Base-by-base conservation (phyloP, 2,797 vertebrate genomes). In the Spinus olivaceus region DNA sequence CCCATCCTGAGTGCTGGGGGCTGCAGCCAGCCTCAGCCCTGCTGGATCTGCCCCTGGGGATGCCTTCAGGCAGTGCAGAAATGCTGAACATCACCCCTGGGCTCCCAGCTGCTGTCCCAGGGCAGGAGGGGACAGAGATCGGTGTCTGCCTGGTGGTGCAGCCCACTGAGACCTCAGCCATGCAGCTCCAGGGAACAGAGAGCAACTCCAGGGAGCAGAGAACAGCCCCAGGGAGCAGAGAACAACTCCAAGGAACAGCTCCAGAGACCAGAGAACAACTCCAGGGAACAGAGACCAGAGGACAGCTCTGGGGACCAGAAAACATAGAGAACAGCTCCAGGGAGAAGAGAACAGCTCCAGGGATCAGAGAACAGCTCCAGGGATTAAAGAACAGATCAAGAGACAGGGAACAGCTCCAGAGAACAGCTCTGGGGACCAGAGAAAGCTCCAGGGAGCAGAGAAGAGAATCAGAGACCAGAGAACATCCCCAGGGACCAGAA, bases 31-130 rank as follows among this genome's bases (percentile, higher is more conserved):
- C 35, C 35, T 51, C 21, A 11, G 2, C 14, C 60, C 60, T 44
- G 77, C 86, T 6, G 28, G 28, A 8, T 46, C n/a, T 41, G 71
- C 17, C 66, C 66, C 27, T 8, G 4, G 41, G 23, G 23, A 2
- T 23, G 67, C n/a, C 46, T 24, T 16, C 3, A 3, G 35, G 66
- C 39, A 1, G 6, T 8, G 70, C 42, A 9, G 9, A 56, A 32
- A 9, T 4, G 74, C 69, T 51, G 37, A 16, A 21, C 5, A 0
- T n/a, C 71, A 20, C 35, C 2, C 1, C 9, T 12, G 59, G 12
- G 39, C 24, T 72, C 60, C 32, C 42, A 21, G 49, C 42, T 47
- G 59, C 59, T 22, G 32, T 19, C 49, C 60, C 27, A 16, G 81
- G 37, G 72, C 8, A 42, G 22, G 20, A 76, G 21, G 15, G 42